These are phyloP conservation scores for Ectemnius continuus DNA, from an alignment of 2,888 invertebrate genomes.

Conservation along the genomic window DNA sequence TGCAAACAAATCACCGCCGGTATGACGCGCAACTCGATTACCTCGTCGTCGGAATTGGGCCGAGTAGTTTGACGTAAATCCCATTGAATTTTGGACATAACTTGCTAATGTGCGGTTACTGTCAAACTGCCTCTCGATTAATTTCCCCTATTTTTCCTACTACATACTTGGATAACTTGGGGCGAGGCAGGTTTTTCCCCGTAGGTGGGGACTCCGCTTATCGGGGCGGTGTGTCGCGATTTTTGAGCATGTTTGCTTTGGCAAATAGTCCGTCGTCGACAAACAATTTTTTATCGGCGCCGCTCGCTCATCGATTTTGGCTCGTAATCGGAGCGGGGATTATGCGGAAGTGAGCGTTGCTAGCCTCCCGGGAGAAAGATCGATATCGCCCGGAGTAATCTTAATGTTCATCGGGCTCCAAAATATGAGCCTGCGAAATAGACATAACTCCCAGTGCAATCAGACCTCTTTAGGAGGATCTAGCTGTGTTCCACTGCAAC, in stretches of 20 bases:
- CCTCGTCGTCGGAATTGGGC: slow-evolving; percentile 23
- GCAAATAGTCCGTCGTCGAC: slow-evolving; percentile 10
- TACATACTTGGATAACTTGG: neutral
- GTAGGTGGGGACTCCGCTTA: neutral
- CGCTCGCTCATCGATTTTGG: slow-evolving; percentile 40
- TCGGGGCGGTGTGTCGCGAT: neutral
- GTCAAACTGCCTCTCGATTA: too few species aligned
- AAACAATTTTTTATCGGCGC: slow-evolving; percentile 36
- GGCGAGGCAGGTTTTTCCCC: neutral
- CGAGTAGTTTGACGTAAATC: slow-evolving; percentile 11
- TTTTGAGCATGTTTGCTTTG: slow-evolving; percentile 7
- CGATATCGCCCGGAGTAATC: slow-evolving; percentile 24
- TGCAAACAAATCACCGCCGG: slow-evolving; percentile 32
- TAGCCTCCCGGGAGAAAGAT: slow-evolving; percentile 30
- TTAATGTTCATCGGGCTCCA: too few species aligned
- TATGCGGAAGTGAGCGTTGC: slow-evolving; percentile 40
- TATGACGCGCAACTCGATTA: slow-evolving; percentile 32
- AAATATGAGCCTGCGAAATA: too few species aligned
- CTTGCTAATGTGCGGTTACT: neutral
- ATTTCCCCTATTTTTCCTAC: too few species aligned
- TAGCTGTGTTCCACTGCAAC: too few species aligned
- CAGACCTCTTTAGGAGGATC: too few species aligned
- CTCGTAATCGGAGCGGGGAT: slow-evolving; percentile 46
- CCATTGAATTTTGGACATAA: neutral
- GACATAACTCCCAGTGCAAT: too few species aligned